phyloP scores from a whole-genome alignment of 2,888 invertebrate genomes.

The Loripinus fragilis region DNA sequence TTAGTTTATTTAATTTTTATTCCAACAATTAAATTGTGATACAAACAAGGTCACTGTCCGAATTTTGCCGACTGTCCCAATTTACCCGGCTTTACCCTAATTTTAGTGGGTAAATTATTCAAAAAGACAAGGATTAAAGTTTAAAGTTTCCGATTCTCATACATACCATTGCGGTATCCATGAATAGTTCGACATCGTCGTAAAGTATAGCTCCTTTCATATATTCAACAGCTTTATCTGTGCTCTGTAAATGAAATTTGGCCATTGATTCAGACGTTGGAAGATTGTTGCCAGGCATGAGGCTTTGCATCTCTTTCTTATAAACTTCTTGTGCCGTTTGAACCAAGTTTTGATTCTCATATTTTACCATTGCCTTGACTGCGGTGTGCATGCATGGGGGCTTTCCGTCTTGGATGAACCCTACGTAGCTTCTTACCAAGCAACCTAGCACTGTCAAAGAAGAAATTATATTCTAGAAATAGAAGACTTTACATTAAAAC shows the following conservation, averaged over 20 bases:
- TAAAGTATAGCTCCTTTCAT: slow-evolving; percentile 6
- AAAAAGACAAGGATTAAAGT: too few species aligned
- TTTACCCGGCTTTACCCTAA: too few species aligned
- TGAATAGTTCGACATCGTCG: slow-evolving; percentile 17
- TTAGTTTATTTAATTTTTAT: too few species aligned
- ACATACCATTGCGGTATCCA: slow-evolving; percentile 17
- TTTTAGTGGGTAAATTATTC: too few species aligned
- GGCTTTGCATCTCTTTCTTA: slow-evolving; percentile 13
- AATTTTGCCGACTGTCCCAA: too few species aligned
- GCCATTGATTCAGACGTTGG: not conserved
- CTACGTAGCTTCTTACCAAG: slow-evolving; percentile 12
- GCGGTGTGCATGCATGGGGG: slow-evolving; percentile 10
- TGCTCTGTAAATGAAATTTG: slow-evolving; percentile 2
- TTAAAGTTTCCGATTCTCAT: not conserved
- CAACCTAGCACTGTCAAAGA: slow-evolving; percentile 17
- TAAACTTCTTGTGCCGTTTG: slow-evolving; percentile 9
- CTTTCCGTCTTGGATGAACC: slow-evolving; percentile 9
- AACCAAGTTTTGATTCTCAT: slow-evolving; percentile 7
- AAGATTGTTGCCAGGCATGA: not conserved
- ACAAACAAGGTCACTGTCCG: too few species aligned
- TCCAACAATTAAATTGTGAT: too few species aligned
- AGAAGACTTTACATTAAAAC: too few species aligned
- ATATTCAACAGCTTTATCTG: slow-evolving; percentile 2
- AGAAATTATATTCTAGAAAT: too few species aligned
- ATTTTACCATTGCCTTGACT: slow-evolving; percentile 13